phyloP scores from a whole-genome alignment of 2,888 invertebrate genomes.

The Melieria omissa region DNA sequence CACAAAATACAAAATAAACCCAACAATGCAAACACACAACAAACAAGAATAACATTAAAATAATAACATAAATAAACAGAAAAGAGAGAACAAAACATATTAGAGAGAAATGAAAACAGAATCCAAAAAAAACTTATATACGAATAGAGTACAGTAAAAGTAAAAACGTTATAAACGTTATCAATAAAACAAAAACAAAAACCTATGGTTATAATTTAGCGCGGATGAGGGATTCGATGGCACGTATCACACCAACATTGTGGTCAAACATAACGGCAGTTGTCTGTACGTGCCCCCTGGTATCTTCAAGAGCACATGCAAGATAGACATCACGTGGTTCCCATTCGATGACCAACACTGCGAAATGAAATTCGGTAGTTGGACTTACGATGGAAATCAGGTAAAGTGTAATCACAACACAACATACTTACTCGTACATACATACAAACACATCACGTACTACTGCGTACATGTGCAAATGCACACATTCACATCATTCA shows the following conservation, averaged over 20 bases:
- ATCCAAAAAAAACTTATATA: neutral
- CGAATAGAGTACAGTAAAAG: neutral
- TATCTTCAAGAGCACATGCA: slow-evolving; percentile 99
- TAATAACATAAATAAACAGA: neutral
- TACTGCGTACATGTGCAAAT: slow-evolving; percentile 10
- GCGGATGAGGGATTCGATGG: slow-evolving; percentile 99
- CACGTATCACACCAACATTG: slow-evolving; percentile 99
- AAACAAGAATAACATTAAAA: neutral
- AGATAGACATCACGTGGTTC: slow-evolving; percentile 99
- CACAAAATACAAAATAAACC: neutral
- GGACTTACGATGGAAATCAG: slow-evolving; percentile 99
- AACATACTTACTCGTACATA: slow-evolving; percentile 32
- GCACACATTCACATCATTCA: slow-evolving; percentile 26
- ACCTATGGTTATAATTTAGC: slow-evolving; percentile 70
- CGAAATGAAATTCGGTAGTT: slow-evolving; percentile 99
- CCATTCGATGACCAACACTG: slow-evolving; percentile 99
- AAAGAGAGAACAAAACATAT: slow-evolving; percentile 5
- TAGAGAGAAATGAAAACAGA: neutral
- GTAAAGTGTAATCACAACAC: slow-evolving; percentile 69
- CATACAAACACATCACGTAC: slow-evolving; percentile 23
- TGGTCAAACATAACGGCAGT: slow-evolving; percentile 97
- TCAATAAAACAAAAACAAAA: slow-evolving; percentile 16
- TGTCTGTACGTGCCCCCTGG: slow-evolving; percentile 99
- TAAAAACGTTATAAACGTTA: slow-evolving; percentile 7
- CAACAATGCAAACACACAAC: neutral